Evolutionary conservation across 2,113 vertebrate species (phyloP).

Genomic region (Cynopterus brachyotis): DNA sequence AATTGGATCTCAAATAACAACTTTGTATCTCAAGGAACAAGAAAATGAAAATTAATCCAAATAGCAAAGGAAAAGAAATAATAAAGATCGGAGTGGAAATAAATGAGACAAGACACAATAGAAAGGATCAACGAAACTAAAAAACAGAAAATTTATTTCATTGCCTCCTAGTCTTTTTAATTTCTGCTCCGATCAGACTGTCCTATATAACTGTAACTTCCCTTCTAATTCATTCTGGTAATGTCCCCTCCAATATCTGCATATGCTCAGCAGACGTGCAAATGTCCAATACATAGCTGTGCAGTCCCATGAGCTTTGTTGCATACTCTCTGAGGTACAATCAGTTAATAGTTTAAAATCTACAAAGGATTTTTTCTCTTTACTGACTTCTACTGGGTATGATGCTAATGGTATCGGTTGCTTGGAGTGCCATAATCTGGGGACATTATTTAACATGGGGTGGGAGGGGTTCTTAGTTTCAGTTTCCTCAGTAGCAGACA

Average conservation of each 20-base stretch:
- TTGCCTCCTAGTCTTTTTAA: neutral
- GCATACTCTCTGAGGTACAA: neutral
- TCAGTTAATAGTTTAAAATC: neutral
- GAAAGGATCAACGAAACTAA: no score
- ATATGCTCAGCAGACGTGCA: neutral
- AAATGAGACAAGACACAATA: no score
- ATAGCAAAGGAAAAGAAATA: no score
- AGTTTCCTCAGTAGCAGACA: neutral
- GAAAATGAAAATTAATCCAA: no score
- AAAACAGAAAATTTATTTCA: neutral
- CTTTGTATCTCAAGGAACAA: no score
- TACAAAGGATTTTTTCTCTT: neutral
- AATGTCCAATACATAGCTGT: neutral
- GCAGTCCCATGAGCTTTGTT: neutral
- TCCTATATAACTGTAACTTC: neutral
- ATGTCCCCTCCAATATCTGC: neutral
- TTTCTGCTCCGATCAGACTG: neutral
- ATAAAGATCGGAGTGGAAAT: no score
- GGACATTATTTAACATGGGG: neutral
- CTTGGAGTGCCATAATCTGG: neutral
- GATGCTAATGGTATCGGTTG: neutral
- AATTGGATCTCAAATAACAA: no score
- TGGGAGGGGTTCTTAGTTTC: neutral
- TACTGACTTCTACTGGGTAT: neutral
- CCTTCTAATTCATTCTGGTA: neutral